Conservation (phyloP, 2,797 vertebrate genomes). For the Pangasius larnaudii region DNA sequence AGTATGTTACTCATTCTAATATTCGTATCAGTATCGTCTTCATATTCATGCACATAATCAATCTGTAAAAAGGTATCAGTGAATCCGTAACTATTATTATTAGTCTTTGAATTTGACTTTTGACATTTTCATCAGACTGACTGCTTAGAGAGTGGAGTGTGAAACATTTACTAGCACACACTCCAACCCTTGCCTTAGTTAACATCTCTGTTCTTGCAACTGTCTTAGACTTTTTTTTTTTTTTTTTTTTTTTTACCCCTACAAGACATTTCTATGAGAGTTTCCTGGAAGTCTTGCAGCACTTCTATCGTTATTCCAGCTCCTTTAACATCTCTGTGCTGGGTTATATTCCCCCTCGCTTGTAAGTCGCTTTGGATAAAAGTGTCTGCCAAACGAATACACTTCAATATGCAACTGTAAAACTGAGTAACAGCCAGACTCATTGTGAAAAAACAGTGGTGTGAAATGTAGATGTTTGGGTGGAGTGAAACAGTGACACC, state of each 20-base stretch:
- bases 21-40: not conserved
- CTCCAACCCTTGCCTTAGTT: not conserved
- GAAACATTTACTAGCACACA: not conserved
- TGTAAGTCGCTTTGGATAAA: not conserved
- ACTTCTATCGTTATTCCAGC: not conserved
- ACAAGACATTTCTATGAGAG: not conserved
- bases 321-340: not conserved
- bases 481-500: not conserved
- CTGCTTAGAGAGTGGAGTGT: not conserved
- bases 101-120: not conserved
- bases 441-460: not conserved
- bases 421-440: not conserved
- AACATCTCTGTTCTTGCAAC: not conserved
- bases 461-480: not conserved
- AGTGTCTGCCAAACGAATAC: not conserved
- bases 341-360: not conserved
- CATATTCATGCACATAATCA: not conserved
- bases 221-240: not conserved
- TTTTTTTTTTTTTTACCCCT: too few species aligned
- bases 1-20: not conserved
- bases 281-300: not conserved
- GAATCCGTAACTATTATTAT: not conserved
- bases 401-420: not conserved
- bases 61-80: too few species aligned
- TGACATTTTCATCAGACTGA: not conserved